Evolutionary conservation across 2,888 invertebrate genomes (phyloP).

Genomic region (Yponomeuta plumbellus): DNA sequence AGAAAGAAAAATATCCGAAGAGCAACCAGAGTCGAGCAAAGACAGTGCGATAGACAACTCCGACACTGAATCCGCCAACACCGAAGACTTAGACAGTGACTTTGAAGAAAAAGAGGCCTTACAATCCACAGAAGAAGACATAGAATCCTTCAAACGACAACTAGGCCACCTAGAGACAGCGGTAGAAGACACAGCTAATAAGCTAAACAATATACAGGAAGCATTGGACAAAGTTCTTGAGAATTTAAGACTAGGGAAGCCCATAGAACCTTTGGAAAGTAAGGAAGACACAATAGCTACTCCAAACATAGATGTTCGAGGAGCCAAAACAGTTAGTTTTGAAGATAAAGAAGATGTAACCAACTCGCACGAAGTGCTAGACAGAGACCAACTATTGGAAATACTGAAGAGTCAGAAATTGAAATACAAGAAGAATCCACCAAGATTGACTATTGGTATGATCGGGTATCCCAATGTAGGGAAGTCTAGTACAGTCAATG

Average conservation of each 20-base stretch:
- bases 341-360: conserved; percentile 29
- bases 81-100: conserved; percentile 33
- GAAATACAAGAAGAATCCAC: conserved; percentile 60
- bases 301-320: conserved; percentile 14
- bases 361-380: conserved; percentile 79
- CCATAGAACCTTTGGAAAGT: conserved; percentile 42
- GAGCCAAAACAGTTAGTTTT: conserved; percentile 16
- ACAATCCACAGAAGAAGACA: conserved; percentile 51
- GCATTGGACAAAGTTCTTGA: conserved; percentile 64
- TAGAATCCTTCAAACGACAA: conserved; percentile 68
- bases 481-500: conserved; percentile 99
- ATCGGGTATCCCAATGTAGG: conserved; percentile 99
- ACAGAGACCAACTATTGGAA: conserved; percentile 81
- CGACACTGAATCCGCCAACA: conserved; percentile 48
- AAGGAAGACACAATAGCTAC: conserved; percentile 23
- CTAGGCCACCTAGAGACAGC: conserved; percentile 69
- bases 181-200: conserved; percentile 72
- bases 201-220: conserved; percentile 72
- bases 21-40: conserved; percentile 31
- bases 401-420: conserved; percentile 78
- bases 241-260: conserved; percentile 50
- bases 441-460: conserved; percentile 89
- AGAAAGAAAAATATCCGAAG: conserved; percentile 62
- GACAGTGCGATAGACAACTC: conserved; percentile 20
- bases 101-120: conserved; percentile 42